Evolutionary conservation across 1,140 invertebrate genomes (phyloP).

Genomic region (Cydia fagiglandana): DNA sequence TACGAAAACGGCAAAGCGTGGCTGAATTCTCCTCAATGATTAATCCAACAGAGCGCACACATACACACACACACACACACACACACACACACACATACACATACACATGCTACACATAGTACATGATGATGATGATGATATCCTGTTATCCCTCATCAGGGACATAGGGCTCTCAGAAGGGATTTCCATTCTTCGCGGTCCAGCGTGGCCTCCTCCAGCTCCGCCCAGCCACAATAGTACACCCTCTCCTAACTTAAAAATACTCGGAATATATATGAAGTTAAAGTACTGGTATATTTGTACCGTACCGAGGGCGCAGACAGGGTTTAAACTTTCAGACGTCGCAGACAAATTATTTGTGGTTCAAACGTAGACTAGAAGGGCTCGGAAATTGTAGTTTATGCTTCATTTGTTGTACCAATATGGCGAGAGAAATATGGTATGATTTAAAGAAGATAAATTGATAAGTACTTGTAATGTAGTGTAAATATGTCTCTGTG

Average conservation of each 20-base stretch:
- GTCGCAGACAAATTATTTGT: conserved; percentile 36
- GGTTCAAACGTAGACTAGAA: neutral
- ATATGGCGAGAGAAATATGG: neutral
- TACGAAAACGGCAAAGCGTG: no score
- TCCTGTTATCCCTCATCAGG: no score
- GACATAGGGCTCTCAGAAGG: no score
- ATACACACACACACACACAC: no score
- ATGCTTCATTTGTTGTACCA: neutral
- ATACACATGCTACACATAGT: no score
- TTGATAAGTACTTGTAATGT: neutral
- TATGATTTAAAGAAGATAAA: neutral
- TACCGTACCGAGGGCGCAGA: conserved; percentile 44
- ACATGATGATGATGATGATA: no score
- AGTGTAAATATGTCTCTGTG: neutral
- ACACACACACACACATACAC: no score
- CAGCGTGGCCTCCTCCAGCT: no score
- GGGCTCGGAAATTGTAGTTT: conserved; percentile 2
- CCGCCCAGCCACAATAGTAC: no score
- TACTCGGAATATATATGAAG: neutral
- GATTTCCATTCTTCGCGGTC: no score
- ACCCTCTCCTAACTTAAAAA: neutral
- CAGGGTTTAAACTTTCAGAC: conserved; percentile 65
- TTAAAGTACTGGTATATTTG: neutral
- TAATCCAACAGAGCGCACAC: no score
- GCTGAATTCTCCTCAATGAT: no score